Base-by-base conservation (phyloP, 2,888 invertebrate species). In the Rotaria magnacalcarata region DNA sequence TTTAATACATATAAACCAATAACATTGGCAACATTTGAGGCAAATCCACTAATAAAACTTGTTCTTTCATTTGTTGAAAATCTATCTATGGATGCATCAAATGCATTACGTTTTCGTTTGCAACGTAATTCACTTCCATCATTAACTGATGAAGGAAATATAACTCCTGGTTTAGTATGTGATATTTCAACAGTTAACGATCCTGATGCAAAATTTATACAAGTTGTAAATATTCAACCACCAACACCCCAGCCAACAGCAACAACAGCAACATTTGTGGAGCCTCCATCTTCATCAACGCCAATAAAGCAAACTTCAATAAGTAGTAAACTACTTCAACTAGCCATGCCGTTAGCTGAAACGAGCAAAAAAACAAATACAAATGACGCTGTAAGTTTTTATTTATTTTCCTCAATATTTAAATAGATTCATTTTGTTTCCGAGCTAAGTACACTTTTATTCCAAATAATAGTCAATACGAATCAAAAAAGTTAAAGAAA, bases 181-280 rank as follows among this genome's bases (percentile, higher is more conserved):
- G 80, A 80, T 80, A n/a, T 24, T 14, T 47, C 41, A 41, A 80
- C 47, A 11, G 4, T 47, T 3, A 80, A 80, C n/a, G 80, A 80
- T 47, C 80, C 47, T 8, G 80, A 80, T 80, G 80, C 47, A 47
- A 80, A 80, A 80, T 80, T 80, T 80, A 80, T 80, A 21, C 47
- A 47, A 47, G 7, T 47, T 16, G 80, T 47, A 0, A 80, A 47
- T 47, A 80, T 14, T 47, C n/a, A n/a, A 8, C 3, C 24, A 47
- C 19, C 80, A 47, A 47, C 75, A 21, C 75, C 75, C 21, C n/a
- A 21, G 19, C 67, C n/a, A 58, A n/a, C 14, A 67, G 7, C 34
- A 19, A 6, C 34, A 6, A 5, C 16, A 67, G 16, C 34, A 67
- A 34, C 34, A 3, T 1, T 2, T 19, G 10, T n/a, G 0, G 47